Conservation (phyloP, 2,888 invertebrate species). For the Portevinia maculata region DNA sequence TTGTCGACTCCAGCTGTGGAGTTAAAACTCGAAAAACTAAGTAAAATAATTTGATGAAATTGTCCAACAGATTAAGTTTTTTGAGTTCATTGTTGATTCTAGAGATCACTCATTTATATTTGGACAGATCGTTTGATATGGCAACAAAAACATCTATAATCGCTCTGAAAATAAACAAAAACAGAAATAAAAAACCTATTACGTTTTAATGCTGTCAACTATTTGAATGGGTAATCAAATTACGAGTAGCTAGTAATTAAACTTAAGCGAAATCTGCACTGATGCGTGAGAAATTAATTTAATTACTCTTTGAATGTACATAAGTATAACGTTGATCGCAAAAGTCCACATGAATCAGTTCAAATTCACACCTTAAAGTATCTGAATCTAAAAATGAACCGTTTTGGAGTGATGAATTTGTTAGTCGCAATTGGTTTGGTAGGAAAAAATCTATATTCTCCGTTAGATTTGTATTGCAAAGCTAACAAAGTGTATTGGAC, state of each 20-base stretch:
- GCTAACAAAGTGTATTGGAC: constrained; percentile 47
- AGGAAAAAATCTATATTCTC: constrained; percentile 2
- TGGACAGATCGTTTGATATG: no score
- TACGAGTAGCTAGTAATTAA: constrained; percentile 29
- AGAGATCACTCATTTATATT: neutral
- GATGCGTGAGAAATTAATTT: constrained; percentile 42
- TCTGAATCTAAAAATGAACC: constrained; percentile 46
- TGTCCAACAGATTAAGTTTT: constrained; percentile 9
- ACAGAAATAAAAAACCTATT: no score
- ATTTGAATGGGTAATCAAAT: constrained; percentile 23
- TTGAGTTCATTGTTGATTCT: constrained; percentile 11
- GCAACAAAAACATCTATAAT: neutral
- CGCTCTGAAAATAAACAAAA: neutral
- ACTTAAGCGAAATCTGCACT: constrained; percentile 26
- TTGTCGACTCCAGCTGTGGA: neutral
- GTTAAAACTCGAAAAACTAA: constrained; percentile 4
- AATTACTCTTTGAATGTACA: constrained; percentile 18
- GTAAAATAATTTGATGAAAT: constrained; percentile 3
- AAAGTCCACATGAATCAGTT: constrained; percentile 24
- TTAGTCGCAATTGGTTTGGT: constrained; percentile 58
- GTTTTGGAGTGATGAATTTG: constrained; percentile 59
- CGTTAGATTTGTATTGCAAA: constrained; percentile 14
- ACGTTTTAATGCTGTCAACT: constrained; percentile 5
- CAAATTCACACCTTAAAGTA: constrained; percentile 22
- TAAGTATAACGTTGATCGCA: constrained; percentile 46